Evolutionary conservation across 37 sponge, comb jelly and placozoan species (phyloP), one percentile per base, ranked within the genome.

Genomic region (Spongia lamella): DNA sequence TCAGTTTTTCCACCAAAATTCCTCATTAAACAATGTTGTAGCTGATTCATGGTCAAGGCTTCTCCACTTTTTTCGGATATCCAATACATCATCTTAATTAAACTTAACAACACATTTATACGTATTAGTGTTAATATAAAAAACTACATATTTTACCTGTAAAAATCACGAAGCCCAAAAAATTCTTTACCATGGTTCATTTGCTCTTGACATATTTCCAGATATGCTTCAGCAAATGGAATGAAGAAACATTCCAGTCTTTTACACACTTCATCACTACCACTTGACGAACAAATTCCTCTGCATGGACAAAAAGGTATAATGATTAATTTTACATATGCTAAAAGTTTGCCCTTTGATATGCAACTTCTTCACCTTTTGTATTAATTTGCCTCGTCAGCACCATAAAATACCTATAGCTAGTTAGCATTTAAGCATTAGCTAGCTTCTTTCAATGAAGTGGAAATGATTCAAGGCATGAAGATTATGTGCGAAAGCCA

Each of bases 111-210:
- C 14, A 17, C 68, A 38, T 16, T n/a, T 53, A 7, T 32, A 64
- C 65, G 36, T 20, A 25, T 29, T 60, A 11, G 11, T 9, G 11
- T n/a, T 60, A 60, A n/a, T 11, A 60, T n/a, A 22, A 11, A 19
- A 27, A 19, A 11, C 7, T 11, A 31, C n/a, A n/a, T n/a, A n/a
- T n/a, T n/a, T n/a, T 27, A 89, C 90, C 90, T 87, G 73, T 92
- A 96, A 58, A 96, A 96, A 68, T 96, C 97, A 61, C 97, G 64
- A 16, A 96, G 84, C 3, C 97, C 97, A 85, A 93, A 94, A 54
- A 89, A 93, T 31, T 89, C 79, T 49, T 74, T 79, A 43, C 7
- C 47, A 1, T 62, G 29, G 5, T 43, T 9, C 9, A 9, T 43
- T 55, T 79, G 82, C 29, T 78, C 24, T 16, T 58, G 34, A 19